Evolutionary conservation across 1,140 invertebrate genomes (phyloP).

Genomic region (Macrobrachium nipponense): DNA sequence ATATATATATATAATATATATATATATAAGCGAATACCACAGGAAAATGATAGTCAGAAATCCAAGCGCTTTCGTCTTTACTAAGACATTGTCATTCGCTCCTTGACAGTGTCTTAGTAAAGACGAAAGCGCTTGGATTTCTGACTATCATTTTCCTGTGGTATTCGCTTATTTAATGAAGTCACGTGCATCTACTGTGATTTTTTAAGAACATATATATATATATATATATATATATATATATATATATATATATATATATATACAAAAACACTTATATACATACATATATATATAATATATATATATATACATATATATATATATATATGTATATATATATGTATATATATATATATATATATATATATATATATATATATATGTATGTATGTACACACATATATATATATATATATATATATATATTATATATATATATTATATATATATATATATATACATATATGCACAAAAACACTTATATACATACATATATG

Average conservation of each 20-base stretch:
- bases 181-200: no score
- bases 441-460: not conserved
- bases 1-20: conserved; percentile 6
- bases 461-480: conserved; percentile 13
- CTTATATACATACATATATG: conserved; percentile 20
- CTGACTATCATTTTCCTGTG: no score
- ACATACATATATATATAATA: conserved; percentile 9
- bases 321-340: conserved; percentile 17
- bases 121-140: no score
- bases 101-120: no score
- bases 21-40: conserved; percentile 7
- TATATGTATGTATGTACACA: not conserved
- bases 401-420: conserved; percentile 15
- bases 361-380: conserved; percentile 29
- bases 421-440: not conserved
- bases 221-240: no score
- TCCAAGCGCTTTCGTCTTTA: no score
- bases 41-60: no score
- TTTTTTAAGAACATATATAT: no score
- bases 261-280: not conserved
- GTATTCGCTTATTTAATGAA: no score
- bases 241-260: conserved; percentile 20
- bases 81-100: no score
- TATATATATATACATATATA: conserved; percentile 31
- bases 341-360: conserved; percentile 21